Conservation (phyloP, 2,888 invertebrate genomes). For the Unio pictorum region DNA sequence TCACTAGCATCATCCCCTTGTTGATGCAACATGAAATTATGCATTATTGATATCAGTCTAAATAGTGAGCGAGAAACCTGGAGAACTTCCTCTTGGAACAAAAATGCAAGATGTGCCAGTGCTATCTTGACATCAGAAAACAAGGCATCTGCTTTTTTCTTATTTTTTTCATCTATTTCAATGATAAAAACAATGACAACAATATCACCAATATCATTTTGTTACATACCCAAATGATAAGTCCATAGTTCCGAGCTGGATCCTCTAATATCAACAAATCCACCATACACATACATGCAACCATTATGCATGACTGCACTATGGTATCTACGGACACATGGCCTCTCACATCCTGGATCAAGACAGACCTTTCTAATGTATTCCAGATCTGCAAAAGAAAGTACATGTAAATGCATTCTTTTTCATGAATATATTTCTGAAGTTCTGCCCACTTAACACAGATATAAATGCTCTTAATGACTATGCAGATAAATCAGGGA, state of each 20-base stretch:
- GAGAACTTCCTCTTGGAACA: not conserved
- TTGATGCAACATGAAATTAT: too few species aligned
- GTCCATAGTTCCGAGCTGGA: slow-evolving; percentile 90
- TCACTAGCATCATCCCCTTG: too few species aligned
- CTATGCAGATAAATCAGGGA: too few species aligned
- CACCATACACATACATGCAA: slow-evolving; percentile 88
- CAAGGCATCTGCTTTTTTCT: not conserved
- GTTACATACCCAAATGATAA: slow-evolving; percentile 83
- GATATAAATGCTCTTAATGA: too few species aligned
- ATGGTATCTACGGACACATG: slow-evolving; percentile 80
- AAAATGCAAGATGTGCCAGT: not conserved
- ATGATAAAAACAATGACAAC: not conserved
- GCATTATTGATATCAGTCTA: too few species aligned
- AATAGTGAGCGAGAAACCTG: too few species aligned
- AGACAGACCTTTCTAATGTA: slow-evolving; percentile 38
- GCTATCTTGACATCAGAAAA: too few species aligned
- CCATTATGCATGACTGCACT: slow-evolving; percentile 85
- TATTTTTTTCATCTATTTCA: not conserved
- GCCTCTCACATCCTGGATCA: slow-evolving; percentile 42
- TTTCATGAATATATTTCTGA: not conserved
- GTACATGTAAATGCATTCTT: slow-evolving; percentile 1
- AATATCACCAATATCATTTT: not conserved
- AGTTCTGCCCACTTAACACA: not conserved
- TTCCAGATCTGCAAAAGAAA: slow-evolving; percentile 39
- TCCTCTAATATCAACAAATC: slow-evolving; percentile 87